These are phyloP conservation scores for Zaprionus lineosus DNA, from an alignment of 2,888 invertebrate species.

Conservation along the genomic window DNA sequence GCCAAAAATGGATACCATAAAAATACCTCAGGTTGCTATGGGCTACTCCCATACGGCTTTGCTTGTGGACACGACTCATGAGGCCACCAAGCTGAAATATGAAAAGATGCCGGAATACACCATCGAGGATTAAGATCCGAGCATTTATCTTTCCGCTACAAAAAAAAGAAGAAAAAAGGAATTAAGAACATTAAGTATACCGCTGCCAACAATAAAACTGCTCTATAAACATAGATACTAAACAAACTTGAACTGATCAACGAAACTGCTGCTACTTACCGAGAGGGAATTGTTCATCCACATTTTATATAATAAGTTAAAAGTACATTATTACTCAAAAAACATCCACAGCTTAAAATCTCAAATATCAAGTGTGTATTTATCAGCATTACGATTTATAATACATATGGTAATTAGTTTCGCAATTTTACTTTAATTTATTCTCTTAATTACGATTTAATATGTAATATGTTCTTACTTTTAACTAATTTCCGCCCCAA, in stretches of 20 bases:
- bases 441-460: slow-evolving; percentile 42
- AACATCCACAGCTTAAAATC: slow-evolving; percentile 44
- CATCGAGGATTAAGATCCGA: slow-evolving; percentile 78
- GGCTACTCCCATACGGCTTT: slow-evolving; percentile 93
- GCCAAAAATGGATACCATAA: slow-evolving; percentile 88
- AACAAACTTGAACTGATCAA: slow-evolving; percentile 70
- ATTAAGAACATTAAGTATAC: slow-evolving; percentile 47
- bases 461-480: slow-evolving; percentile 28
- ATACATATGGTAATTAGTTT: slow-evolving; percentile 40
- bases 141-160: neutral
- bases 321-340: slow-evolving; percentile 29
- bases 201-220: slow-evolving; percentile 74
- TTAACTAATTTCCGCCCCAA: slow-evolving; percentile 67
- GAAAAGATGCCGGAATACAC: slow-evolving; percentile 84
- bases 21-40: slow-evolving; percentile 90
- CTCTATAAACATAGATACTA: slow-evolving; percentile 52
- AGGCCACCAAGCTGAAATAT: slow-evolving; percentile 84
- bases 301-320: slow-evolving; percentile 57
- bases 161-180: slow-evolving; percentile 29
- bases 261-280: slow-evolving; percentile 74
- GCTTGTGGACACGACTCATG: slow-evolving; percentile 84
- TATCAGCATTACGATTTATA: slow-evolving; percentile 35
- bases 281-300: slow-evolving; percentile 31
- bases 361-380: slow-evolving; percentile 52
- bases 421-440: slow-evolving; percentile 64